These are phyloP conservation scores for Aphodius granarius DNA, from an alignment of 2,888 invertebrate species.

Conservation along the genomic window DNA sequence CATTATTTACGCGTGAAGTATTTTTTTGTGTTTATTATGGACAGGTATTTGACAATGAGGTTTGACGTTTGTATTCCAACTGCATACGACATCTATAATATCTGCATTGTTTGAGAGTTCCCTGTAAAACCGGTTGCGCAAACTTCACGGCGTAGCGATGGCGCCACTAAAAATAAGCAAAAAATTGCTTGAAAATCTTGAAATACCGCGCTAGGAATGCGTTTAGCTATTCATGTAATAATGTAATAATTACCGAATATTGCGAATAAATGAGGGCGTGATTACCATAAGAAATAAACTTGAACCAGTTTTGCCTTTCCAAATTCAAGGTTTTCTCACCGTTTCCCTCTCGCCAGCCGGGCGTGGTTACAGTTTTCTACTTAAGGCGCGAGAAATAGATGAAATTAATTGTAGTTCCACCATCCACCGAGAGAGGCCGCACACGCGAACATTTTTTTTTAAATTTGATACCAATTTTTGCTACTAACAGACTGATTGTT, in stretches of 20 bases:
- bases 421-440: too few species aligned
- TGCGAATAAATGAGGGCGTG: background rate
- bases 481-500: too few species aligned
- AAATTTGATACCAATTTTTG: too few species aligned
- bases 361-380: background rate
- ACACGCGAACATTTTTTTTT: too few species aligned
- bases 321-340: background rate
- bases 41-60: slow-evolving; percentile 23
- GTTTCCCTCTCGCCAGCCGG: too few species aligned
- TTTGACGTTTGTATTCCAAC: slow-evolving; percentile 27
- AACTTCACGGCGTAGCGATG: background rate
- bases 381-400: background rate
- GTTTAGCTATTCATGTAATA: background rate
- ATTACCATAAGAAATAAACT: background rate
- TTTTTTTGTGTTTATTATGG: slow-evolving; percentile 20
- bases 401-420: too few species aligned
- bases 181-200: too few species aligned
- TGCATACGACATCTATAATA: background rate
- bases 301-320: background rate
- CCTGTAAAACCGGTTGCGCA: background rate
- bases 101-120: background rate
- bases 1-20: slow-evolving; percentile 24
- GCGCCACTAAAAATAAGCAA: too few species aligned
- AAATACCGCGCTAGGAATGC: background rate
- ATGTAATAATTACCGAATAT: background rate